A percentile compares a stretch with the other conserved stretches of the same genome.
These are phyloP conservation scores for Sibirionetta formosa DNA, from an alignment of 2,797 vertebrate species.

Conservation along the genomic window DNA sequence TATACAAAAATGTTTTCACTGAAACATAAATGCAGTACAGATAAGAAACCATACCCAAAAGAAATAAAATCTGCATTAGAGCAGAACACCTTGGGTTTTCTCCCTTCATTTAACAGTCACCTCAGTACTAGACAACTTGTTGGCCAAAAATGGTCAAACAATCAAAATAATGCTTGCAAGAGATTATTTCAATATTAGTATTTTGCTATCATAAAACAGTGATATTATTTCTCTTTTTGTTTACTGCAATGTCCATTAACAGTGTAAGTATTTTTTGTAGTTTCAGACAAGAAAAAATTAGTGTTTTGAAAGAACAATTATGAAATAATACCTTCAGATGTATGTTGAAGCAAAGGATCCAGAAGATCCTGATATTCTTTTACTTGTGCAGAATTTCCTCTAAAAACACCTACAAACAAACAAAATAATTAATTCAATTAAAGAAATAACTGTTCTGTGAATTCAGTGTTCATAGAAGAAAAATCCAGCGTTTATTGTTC, in stretches of 20 bases:
- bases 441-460: not conserved
- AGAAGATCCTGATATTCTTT: slow-evolving; percentile 94
- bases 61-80: not conserved
- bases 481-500: not conserved
- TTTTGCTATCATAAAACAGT: not conserved
- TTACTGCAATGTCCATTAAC: not conserved
- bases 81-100: not conserved
- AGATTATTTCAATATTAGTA: not conserved
- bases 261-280: not conserved
- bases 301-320: not conserved
- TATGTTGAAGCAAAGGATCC: slow-evolving; percentile 91
- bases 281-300: not conserved
- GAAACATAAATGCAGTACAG: not conserved
- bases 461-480: not conserved
- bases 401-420: slow-evolving; percentile 88
- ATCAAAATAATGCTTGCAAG: not conserved
- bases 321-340: slow-evolving; percentile 87
- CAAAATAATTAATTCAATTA: not conserved
- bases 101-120: not conserved
- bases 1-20: not conserved
- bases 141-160: not conserved
- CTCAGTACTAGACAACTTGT: not conserved
- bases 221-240: not conserved
- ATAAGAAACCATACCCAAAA: not conserved
- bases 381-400: slow-evolving; percentile 91